Evolutionary conservation across 2,888 invertebrate genomes (phyloP), one percentile per base, ranked within the genome.

Genomic region (Ormyrus pomaceus): DNA sequence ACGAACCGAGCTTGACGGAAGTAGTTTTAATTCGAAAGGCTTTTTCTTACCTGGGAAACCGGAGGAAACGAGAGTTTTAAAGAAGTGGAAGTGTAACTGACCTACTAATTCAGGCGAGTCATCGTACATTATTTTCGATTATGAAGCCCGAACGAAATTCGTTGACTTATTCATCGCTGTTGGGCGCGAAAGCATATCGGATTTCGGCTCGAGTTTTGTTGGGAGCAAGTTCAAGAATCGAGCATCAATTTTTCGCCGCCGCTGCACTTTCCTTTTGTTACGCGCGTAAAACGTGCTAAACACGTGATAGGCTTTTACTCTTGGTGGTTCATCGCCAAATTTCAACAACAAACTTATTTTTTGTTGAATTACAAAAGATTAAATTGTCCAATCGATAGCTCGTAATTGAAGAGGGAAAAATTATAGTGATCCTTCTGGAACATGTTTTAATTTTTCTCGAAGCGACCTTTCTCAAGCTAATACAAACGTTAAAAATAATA

Each of bases 81-180:
- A 34, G 34, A 4, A 34, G 34, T 4, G 4, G 34, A 34, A 34
- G 34, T 3, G 34, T 34, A 34, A 34, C 34, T 66, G 75, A 75
- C 75, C 75, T 66, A 75, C 66, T 75, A 66, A 75, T 59, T 51
- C 51, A 6, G 9, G 13, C 75, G 58, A 66, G 74, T 74, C 65
- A 74, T 64, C 56, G 45, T n/a, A 48, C 58, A 10, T 53, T n/a
- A 34, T 53, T 53, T 66, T 75, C 68, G 59, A 75, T 75, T 34
- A 59, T 13, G 59, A 34, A 5, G 53, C 19, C 19, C 55, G 13
- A 59, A 61, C 10, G 51, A 68, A 53, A 53, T 76, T 53, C 59
- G 50, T 68, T 46, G 75, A 75, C 51, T 58, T 45, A 9, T 11
- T 51, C 58, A 7, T 11, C 11, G 19, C 19, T 73, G 48, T 50